Percentiles rank a stretch among this genome's conserved stretches.
These are phyloP conservation scores for Piscicola geometra DNA, from an alignment of 2,888 invertebrate genomes.

Conservation along the genomic window DNA sequence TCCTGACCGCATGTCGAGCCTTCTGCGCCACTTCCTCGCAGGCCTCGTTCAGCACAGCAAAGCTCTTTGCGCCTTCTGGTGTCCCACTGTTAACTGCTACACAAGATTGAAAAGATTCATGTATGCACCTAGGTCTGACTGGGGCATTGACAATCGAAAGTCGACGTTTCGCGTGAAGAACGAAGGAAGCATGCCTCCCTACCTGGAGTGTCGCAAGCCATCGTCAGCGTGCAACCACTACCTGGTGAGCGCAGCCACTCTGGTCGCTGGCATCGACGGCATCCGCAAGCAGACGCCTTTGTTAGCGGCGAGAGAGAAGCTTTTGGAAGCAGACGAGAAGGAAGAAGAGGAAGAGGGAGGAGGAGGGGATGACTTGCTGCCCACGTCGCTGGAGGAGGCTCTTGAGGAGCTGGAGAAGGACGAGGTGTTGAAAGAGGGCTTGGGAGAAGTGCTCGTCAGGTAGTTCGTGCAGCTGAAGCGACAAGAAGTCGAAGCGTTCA, in stretches of 20 bases:
- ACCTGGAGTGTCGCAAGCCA: slow-evolving; percentile 36
- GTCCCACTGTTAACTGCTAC: slow-evolving; percentile 39
- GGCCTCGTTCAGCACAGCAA: slow-evolving; percentile 35
- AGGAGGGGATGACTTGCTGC: slow-evolving; percentile 1
- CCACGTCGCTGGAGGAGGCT: slow-evolving; percentile 36
- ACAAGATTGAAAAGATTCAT: slow-evolving; percentile 26
- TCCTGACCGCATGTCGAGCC: slow-evolving; percentile 37
- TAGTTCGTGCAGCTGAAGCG: slow-evolving; percentile 33
- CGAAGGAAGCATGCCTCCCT: neutral
- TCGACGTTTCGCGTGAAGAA: slow-evolving; percentile 32
- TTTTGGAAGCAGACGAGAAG: neutral
- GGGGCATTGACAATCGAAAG: slow-evolving; percentile 36
- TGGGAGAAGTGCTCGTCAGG: slow-evolving; percentile 38
- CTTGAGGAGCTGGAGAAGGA: slow-evolving; percentile 38
- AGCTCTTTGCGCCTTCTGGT: slow-evolving; percentile 35
- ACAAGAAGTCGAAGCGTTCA: slow-evolving; percentile 11
- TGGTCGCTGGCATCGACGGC: slow-evolving; percentile 41
- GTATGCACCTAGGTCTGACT: slow-evolving; percentile 19
- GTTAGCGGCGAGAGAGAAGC: neutral
- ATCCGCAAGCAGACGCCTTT: slow-evolving; percentile 32
- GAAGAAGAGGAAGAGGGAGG: neutral
- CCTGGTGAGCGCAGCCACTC: slow-evolving; percentile 37
- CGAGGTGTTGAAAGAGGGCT: slow-evolving; percentile 33
- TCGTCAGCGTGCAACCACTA: slow-evolving; percentile 38
- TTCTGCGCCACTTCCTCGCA: slow-evolving; percentile 37